These are phyloP conservation scores for Polyommatus icarus DNA, from an alignment of 2,888 invertebrate species.

Conservation along the genomic window DNA sequence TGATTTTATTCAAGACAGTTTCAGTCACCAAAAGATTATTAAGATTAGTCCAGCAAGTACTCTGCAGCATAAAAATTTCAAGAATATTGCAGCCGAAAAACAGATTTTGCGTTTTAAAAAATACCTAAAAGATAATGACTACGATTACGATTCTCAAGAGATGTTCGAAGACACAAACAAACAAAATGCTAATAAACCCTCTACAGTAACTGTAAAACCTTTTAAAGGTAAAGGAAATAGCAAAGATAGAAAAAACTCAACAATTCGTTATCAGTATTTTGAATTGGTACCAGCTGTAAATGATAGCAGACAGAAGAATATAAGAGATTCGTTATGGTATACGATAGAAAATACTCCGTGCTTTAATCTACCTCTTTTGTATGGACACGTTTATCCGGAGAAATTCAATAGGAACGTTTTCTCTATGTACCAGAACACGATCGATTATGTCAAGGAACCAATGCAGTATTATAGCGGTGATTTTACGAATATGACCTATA, in stretches of 20 bases:
- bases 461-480: slow-evolving; percentile 27
- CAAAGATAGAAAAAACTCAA: slow-evolving; percentile 19
- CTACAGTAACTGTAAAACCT: not conserved
- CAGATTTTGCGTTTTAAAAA: not conserved
- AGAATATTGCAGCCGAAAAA: not conserved
- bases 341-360: slow-evolving; percentile 63
- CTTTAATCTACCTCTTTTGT: slow-evolving; percentile 65
- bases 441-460: slow-evolving; percentile 55
- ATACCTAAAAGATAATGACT: slow-evolving; percentile 28
- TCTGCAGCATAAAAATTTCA: not conserved
- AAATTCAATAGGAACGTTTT: slow-evolving; percentile 53
- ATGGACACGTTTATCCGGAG: slow-evolving; percentile 52
- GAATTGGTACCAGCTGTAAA: slow-evolving; percentile 57
- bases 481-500: slow-evolving; percentile 3
- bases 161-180: not conserved
- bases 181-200: not conserved
- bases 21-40: not conserved
- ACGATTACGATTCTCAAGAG: slow-evolving; percentile 26
- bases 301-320: slow-evolving; percentile 38
- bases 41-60: not conserved
- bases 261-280: slow-evolving; percentile 50
- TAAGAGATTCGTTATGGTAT: slow-evolving; percentile 54
- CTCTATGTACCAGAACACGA: slow-evolving; percentile 48
- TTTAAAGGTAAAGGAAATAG: not conserved
- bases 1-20: not conserved